Evolutionary conservation across 1,140 invertebrate species (phyloP), one percentile per base, ranked within the genome.

Genomic region (Atta colombica): DNA sequence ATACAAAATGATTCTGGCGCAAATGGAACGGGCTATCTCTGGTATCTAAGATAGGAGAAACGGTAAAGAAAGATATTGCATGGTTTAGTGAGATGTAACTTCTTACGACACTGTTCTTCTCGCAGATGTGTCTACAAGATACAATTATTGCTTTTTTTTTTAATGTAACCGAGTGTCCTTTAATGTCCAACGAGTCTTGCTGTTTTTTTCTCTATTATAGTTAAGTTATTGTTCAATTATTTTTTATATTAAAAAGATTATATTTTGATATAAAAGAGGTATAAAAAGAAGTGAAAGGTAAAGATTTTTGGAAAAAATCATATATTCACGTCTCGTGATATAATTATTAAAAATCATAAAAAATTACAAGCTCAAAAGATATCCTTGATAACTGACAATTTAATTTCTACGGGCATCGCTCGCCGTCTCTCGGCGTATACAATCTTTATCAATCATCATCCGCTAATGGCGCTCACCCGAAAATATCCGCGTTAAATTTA

Each of bases 401-500:
- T 74, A 61, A 84, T 75, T 21, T 63, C 31, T 49, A 28, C n/a
- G n/a, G 14, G 39, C 53, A 49, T 18, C 78, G n/a, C 25, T 55
- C 35, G 49, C 58, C 51, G 2, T 82, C 25, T 82, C 65, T 39
- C 68, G 25, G 49, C 53, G 18, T 28, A 25, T 49, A 61, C 39
- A 60, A 84, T 61, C 55, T 75, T 75, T 71, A 81, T 81, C 55
- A 61, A 25, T 25, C 69, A 75, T 84, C 80, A 58, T 14, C 28
- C 39, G 39, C 80, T 84, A 84, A 84, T 84, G 80, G 61, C 69
- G 58, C 39, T 51, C 55, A 25, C 31, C 39, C 80, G 39, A 75
- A 84, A 84, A 84, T 84, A 84, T 55, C 18, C 45, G 55, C 39
- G 69, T 74, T 74, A 84, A 84, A 84, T 84, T 75, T 84, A 74